Conservation (phyloP, 1,140 invertebrate species). For the Epicauta chinensis region DNA sequence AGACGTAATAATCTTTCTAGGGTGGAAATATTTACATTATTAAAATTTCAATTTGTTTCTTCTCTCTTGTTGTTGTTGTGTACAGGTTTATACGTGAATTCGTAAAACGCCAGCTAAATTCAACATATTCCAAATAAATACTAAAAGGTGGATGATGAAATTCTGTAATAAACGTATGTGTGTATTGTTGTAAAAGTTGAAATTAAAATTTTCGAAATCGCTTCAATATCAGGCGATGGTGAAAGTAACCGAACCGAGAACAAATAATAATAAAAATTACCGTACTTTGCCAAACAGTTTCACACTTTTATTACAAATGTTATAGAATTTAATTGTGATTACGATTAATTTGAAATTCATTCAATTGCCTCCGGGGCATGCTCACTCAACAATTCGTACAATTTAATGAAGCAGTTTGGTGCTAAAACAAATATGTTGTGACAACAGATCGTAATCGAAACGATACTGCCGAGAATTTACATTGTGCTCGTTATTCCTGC, state of each 20-base stretch:
- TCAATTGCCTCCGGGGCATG: background rate
- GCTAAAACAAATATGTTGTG: conserved; percentile 5
- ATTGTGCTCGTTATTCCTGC: conserved; percentile 4
- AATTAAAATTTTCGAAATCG: too few relatives aligned
- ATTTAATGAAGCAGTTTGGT: conserved; percentile 2
- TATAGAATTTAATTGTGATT: too few relatives aligned
- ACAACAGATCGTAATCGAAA: conserved; percentile 9
- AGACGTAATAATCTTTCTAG: conserved; percentile 29
- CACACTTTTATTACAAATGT: too few relatives aligned
- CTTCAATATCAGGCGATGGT: too few relatives aligned
- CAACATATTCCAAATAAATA: background rate
- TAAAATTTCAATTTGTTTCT: conserved; percentile 30
- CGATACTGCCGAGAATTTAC: conserved; percentile 3
- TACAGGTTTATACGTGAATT: conserved; percentile 25
- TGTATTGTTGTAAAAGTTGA: too few relatives aligned
- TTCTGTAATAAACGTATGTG: too few relatives aligned
- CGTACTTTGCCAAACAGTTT: too few relatives aligned
- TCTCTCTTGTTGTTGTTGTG: conserved; percentile 9
- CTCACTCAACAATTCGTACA: conserved; percentile 2
- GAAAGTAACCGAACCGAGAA: too few relatives aligned
- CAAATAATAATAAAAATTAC: too few relatives aligned
- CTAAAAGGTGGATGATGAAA: too few relatives aligned
- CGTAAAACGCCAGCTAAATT: conserved; percentile 11
- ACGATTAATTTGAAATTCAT: too few relatives aligned
- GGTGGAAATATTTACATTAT: conserved; percentile 31